These are phyloP conservation scores for Pholis gunnellus DNA, from an alignment of 2,113 vertebrate genomes.

Conservation along the genomic window DNA sequence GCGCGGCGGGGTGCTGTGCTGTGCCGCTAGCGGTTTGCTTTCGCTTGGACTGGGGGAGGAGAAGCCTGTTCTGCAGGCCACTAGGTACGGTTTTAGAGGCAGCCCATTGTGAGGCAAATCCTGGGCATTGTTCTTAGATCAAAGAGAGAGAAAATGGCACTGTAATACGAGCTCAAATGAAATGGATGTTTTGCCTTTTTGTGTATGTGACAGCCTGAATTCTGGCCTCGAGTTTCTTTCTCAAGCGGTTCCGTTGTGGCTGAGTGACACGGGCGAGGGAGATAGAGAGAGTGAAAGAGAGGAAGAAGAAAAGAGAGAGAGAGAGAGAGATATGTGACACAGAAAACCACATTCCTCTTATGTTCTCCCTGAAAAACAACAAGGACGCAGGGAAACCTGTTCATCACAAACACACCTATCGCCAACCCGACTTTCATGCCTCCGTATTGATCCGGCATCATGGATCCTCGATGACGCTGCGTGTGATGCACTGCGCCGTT, in stretches of 20 bases:
- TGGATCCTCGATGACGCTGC: slow-evolving; percentile 32
- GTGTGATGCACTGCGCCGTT: slow-evolving; percentile 21
- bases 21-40: slow-evolving; percentile 17
- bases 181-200: slow-evolving; percentile 70
- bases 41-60: slow-evolving; percentile 37
- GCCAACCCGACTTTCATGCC: slow-evolving; percentile 24
- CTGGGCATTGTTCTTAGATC: slow-evolving; percentile 70
- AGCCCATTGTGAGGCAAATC: slow-evolving; percentile 51
- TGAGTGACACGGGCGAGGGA: slow-evolving; percentile 32
- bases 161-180: slow-evolving; percentile 65
- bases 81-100: slow-evolving; percentile 33
- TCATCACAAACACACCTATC: slow-evolving; percentile 50
- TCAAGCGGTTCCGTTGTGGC: slow-evolving; percentile 26
- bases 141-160: slow-evolving; percentile 65
- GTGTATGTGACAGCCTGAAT: slow-evolving; percentile 68
- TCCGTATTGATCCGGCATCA: slow-evolving; percentile 56
- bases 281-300: slow-evolving; percentile 1
- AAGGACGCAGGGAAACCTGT: slow-evolving; percentile 45
- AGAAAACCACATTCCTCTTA: slow-evolving; percentile 2
- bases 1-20: slow-evolving; percentile 40
- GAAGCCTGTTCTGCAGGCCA: slow-evolving; percentile 66
- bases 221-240: slow-evolving; percentile 54
- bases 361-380: slow-evolving; percentile 18
- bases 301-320: not conserved
- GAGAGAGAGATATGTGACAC: not conserved